phyloP scores from a whole-genome alignment of 2,888 invertebrate species.

The Mellilla xanthometata region DNA sequence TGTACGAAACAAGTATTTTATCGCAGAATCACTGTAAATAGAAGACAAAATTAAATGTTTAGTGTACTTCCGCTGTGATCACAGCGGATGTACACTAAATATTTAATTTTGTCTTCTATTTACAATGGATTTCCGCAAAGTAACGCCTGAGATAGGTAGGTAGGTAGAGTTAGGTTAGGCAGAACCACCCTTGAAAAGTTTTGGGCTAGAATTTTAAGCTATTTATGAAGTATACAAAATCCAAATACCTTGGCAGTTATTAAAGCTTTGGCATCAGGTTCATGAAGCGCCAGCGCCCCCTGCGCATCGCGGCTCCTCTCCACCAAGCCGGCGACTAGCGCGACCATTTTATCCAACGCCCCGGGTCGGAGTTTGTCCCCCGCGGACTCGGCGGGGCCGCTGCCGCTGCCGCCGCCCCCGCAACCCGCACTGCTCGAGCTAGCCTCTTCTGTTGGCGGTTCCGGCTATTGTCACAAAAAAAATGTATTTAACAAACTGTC shows the following conservation, averaged over 20 bases:
- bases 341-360: conserved; percentile 97
- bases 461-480: conserved; percentile 25
- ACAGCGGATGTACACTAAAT: no score
- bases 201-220: no score
- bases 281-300: conserved; percentile 87
- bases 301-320: conserved; percentile 93
- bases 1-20: no score
- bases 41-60: no score
- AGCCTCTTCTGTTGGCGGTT: conserved; percentile 76
- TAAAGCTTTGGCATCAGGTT: conserved; percentile 91
- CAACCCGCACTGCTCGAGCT: conserved; percentile 54
- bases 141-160: no score
- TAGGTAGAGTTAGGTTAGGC: no score
- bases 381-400: conserved; percentile 50
- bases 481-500: no score
- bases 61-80: no score
- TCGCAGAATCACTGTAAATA: no score
- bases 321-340: conserved; percentile 92
- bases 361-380: conserved; percentile 92
- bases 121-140: no score
- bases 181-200: conserved; percentile 52
- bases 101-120: no score
- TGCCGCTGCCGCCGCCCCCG: conserved; percentile 45
- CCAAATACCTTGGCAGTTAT: conserved; percentile 90
- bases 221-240: background rate